These are phyloP conservation scores for Brachionus angularis DNA, from an alignment of 1,140 invertebrate genomes.

Conservation along the genomic window DNA sequence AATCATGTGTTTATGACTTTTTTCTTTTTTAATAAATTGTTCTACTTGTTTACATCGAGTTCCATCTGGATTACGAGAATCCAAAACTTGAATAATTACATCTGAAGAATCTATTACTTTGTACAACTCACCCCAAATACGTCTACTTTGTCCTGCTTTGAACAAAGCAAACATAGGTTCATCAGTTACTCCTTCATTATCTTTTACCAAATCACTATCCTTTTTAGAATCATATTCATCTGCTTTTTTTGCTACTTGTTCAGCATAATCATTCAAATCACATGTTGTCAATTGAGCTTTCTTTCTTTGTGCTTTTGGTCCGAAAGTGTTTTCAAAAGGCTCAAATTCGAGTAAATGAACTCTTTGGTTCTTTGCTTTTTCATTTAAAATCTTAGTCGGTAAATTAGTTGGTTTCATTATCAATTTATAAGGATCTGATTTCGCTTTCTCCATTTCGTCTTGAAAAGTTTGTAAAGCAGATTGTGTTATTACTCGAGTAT, in stretches of 20 bases:
- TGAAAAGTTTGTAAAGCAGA: constrained; percentile 92
- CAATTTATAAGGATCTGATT: constrained; percentile 93
- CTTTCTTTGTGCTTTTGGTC: constrained; percentile 85
- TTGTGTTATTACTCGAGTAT: constrained; percentile 75
- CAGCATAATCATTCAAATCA: constrained; percentile 52
- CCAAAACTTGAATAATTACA: constrained; percentile 84
- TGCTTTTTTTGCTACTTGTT: constrained; percentile 51
- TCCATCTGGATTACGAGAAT: constrained; percentile 89
- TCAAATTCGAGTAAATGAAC: constrained; percentile 93
- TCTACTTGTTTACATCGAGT: constrained; percentile 88
- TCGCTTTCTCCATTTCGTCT: constrained; percentile 83
- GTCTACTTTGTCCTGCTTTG: constrained; percentile 78
- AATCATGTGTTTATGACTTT: constrained; percentile 87
- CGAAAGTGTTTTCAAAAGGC: constrained; percentile 87
- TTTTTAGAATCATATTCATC: constrained; percentile 46
- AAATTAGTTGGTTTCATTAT: constrained; percentile 92
- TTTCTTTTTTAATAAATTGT: constrained; percentile 80
- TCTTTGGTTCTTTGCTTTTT: constrained; percentile 74
- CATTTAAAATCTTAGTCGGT: constrained; percentile 87
- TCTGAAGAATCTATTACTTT: constrained; percentile 97
- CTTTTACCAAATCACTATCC: constrained; percentile 18
- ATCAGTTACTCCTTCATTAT: constrained; percentile 47
- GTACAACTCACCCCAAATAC: constrained; percentile 99
- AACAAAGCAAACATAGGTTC: constrained; percentile 59
- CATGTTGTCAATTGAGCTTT: constrained; percentile 73